phyloP scores from a whole-genome alignment of 92 coral and sea anemone genomes.

The Nematostella vectensis region DNA sequence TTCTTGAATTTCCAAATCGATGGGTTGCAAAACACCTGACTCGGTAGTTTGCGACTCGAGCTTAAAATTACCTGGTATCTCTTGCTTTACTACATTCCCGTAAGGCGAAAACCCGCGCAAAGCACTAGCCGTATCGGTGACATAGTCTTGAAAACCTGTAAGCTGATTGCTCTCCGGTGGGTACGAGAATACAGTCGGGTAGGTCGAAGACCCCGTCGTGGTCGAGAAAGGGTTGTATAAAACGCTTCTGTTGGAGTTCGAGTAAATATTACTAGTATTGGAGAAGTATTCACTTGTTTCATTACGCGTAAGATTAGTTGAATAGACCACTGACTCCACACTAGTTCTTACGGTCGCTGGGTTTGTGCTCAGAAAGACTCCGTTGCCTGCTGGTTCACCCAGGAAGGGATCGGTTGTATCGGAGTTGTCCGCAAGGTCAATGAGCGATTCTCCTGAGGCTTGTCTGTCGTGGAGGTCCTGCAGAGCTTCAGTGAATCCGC shows the following conservation, averaged over 20 bases:
- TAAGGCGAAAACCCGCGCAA: slow-evolving; percentile 79
- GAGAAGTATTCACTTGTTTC: slow-evolving; percentile 66
- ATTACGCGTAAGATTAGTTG: slow-evolving; percentile 40
- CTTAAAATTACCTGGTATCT: slow-evolving; percentile 58
- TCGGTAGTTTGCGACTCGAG: slow-evolving; percentile 72
- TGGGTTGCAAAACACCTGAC: slow-evolving; percentile 67
- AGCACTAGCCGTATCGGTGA: slow-evolving; percentile 42
- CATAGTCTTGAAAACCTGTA: slow-evolving; percentile 67
- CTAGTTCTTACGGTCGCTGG: slow-evolving; percentile 58
- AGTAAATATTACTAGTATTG: slow-evolving; percentile 38
- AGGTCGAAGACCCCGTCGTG: slow-evolving; percentile 35
- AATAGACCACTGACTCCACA: slow-evolving; percentile 45
- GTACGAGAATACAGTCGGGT: slow-evolving; percentile 57
- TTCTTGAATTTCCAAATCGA: slow-evolving; percentile 96
- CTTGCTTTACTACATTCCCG: slow-evolving; percentile 61
- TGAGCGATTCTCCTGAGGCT: slow-evolving; percentile 52
- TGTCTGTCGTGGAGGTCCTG: slow-evolving; percentile 97
- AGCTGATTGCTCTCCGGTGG: slow-evolving; percentile 57
- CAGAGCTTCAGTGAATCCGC: slow-evolving; percentile 94
- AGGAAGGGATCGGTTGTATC: slow-evolving; percentile 73
- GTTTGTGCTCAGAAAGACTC: slow-evolving; percentile 35
- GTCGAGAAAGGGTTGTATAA: slow-evolving; percentile 60
- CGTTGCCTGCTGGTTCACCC: slow-evolving; percentile 54
- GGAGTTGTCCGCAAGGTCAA: slow-evolving; percentile 70
- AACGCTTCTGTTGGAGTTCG: slow-evolving; percentile 52